Base-by-base conservation (phyloP, 2,888 invertebrate genomes). In the Dryomyza anilis region DNA sequence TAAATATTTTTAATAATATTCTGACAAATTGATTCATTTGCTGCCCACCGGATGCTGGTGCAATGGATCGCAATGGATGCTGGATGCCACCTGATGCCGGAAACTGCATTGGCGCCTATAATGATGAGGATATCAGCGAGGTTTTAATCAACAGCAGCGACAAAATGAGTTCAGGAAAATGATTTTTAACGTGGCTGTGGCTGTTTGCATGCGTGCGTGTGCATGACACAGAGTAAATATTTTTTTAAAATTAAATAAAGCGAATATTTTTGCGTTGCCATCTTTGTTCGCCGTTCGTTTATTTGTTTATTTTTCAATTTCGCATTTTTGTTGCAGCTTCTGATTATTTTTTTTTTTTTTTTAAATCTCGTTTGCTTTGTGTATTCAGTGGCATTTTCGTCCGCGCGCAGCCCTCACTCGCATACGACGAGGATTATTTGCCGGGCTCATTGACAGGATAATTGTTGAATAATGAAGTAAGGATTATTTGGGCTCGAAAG, bases 401-500 rank as follows among this genome's bases (percentile, higher is more conserved):
- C 3, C n/a, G 36, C 21, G 12, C 27, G 19, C 23, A 12, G 3
- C 46, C 19, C 30, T 30, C 50, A 33, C 23, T 4, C 16, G 55
- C 36, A 14, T 16, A 14, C 36, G 55, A 29, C 48, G 3, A 25
- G 57, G 63, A 63, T 63, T 63, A 57, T 29, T 39, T 29, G 19
- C 21, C 23, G 48, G 29, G 23, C 43, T 50, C 39, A 39, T 21
- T 50, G 57, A 59, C 48, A 19, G 29, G 36, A 57, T 63, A 63
- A 63, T 63, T 63, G 63, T 52, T 63, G 29, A 21, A 29, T 58
- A 52, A 63, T 57, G 57, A 63, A 58, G 57, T 50, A 63, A 63
- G 33, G 50, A 63, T 58, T 19, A 29, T 57, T 57, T 57, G 57
- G 23, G 30, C 33, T 27, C 39, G 43, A 50, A 63, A 27, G 43